A percentile compares a stretch with the other conserved stretches of the same genome.
phyloP scores from a whole-genome alignment of 1,140 invertebrate genomes.

The Vollenhovia emeryi region DNA sequence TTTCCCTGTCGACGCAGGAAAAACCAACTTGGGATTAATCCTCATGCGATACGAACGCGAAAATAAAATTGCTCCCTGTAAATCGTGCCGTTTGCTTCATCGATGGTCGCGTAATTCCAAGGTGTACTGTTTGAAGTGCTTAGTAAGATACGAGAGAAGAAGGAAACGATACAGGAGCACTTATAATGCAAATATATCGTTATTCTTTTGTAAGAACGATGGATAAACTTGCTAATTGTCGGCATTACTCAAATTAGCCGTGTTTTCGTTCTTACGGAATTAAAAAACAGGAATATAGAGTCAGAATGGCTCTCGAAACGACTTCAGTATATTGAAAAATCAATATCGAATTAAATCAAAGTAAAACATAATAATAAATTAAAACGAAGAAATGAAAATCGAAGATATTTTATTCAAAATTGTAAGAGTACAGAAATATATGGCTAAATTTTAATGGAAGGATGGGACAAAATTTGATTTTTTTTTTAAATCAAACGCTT shows the following conservation, averaged over 20 bases:
- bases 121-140: not conserved
- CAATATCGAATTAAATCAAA: not conserved
- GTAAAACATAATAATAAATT: not conserved
- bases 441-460: not conserved
- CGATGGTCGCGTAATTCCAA: conserved; percentile 6
- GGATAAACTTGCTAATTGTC: not conserved
- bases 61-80: conserved; percentile 25
- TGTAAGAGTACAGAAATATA: not conserved
- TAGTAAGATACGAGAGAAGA: not conserved
- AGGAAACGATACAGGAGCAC: not conserved
- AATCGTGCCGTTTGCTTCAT: conserved; percentile 27
- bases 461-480: not conserved
- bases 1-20: not conserved
- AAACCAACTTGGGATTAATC: conserved; percentile 36
- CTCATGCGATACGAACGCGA: not conserved
- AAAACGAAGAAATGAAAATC: not conserved
- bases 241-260: not conserved
- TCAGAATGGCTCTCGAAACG: not conserved
- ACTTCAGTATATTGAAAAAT: not conserved
- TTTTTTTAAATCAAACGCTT: not conserved
- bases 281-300: not conserved
- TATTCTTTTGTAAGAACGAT: not conserved
- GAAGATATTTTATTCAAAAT: not conserved
- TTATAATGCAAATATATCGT: not conserved
- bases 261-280: not conserved